Evolutionary conservation across 2,113 vertebrate genomes (phyloP), one percentile per base, ranked within the genome.

Genomic region (Trematocara variabile): DNA sequence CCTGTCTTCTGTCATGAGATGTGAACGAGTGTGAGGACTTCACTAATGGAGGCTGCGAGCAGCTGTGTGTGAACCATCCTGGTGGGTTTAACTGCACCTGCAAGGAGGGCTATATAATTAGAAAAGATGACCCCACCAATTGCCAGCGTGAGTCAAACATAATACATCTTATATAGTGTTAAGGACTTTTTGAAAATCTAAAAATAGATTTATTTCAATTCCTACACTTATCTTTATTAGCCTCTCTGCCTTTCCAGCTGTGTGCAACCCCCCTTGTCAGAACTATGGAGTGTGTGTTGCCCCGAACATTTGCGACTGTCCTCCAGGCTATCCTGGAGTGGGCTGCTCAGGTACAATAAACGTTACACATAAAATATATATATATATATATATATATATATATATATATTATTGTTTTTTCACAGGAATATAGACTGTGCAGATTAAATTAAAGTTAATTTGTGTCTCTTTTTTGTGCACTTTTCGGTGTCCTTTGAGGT

Each of bases 291-390:
- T 95, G 33, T 97, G 97, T 93, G 93, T 96, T 13, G 94, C 92
- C 46, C 96, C 97, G 7, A 95, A 96, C 90, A 95, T 86, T 87
- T 97, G 96, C 82, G 94, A 96, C 78, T 97, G 97, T 91, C 97
- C 97, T 41, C 93, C 92, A 18, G 97, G 97, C 2, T 97, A 97
- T 82, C 97, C 96, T 7, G 96, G 97, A n/a, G 92, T 86, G 1
- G 96, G 96, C 73, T 97, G 97, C 85, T 97, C 95, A 88, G 96
- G 97, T 97, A 94, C 16, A 77, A 68, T 68, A 41, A 13, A 68
- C 3, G 12, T 68, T 41, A 14, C 12, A 41, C 37, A 2, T 39
- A 22, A 30, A 5, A 30, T 22, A 22, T 3, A 22, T 22, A 22
- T 3, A 22, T 22, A 22, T 2, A 22, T 22, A 22, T 3, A 22